Evolutionary conservation across 2,797 vertebrate genomes (phyloP).

Genomic region (Pogonophryne albipinna): DNA sequence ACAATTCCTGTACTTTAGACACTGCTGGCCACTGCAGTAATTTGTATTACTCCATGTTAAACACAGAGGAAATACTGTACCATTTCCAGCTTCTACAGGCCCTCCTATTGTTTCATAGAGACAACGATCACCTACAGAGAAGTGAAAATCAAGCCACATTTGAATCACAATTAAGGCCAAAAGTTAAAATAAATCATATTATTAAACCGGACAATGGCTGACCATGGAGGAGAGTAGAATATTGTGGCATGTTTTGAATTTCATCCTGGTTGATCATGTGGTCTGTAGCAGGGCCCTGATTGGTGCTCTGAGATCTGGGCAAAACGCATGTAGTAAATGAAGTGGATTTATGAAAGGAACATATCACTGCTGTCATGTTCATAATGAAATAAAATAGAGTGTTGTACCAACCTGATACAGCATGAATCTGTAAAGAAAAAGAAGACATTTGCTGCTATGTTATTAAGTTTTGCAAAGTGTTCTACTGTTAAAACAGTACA

Average conservation of each 20-base stretch:
- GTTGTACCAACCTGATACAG: constrained; percentile 25
- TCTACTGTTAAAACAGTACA: neutral
- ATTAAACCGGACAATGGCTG: neutral
- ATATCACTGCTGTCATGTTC: neutral
- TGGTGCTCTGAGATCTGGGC: constrained; percentile 5
- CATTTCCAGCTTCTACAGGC: no score
- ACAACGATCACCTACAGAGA: no score
- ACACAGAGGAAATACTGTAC: no score
- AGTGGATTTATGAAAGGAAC: neutral
- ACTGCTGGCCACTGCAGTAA: no score
- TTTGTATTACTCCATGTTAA: no score
- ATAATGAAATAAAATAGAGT: neutral
- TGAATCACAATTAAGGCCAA: no score
- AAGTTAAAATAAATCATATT: neutral
- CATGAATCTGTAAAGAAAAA: constrained; percentile 19
- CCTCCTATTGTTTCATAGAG: no score
- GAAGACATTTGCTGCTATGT: neutral
- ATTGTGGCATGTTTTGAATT: neutral
- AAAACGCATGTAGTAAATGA: neutral
- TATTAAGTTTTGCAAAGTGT: neutral
- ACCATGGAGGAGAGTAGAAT: constrained; percentile 15
- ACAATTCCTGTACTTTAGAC: no score
- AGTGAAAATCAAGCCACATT: no score
- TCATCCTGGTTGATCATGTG: constrained; percentile 7
- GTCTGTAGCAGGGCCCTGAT: constrained; percentile 12